Evolutionary conservation across 2,888 invertebrate species (phyloP), one percentile per base, ranked within the genome.

Genomic region (Darwinula stevensoni): DNA sequence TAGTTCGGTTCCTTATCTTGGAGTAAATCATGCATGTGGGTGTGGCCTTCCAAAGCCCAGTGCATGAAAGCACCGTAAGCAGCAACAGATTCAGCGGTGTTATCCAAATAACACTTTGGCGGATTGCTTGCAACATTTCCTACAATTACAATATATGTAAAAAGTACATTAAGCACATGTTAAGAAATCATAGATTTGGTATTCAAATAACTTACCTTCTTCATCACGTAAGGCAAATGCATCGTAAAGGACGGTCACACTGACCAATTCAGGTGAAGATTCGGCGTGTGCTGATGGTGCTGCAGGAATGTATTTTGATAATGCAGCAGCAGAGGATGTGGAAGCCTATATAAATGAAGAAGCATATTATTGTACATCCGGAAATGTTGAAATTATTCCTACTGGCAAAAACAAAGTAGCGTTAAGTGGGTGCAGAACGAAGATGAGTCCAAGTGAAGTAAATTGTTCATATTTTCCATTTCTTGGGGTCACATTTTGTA

Each of bases 1-100:
- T 22, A 22, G 22, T 22, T 22, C 22, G 22, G 22, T 22, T 22
- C 22, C 22, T 22, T 22, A 22, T 22, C 22, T 22, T 22, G 22
- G 22, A 22, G 22, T 22, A 22, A 22, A 22, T 22, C 22, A 22
- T 22, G 22, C 22, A 22, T 22, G 22, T 22, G 22, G 22, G 22
- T 22, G 22, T 22, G 22, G 22, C 22, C 22, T 22, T 22, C 22
- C 22, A 22, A 22, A 22, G 22, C 22, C 22, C 22, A 22, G 22
- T 22, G 22, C 22, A 22, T 22, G 22, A 22, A 22, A 22, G 22
- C 22, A 22, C 22, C 22, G 22, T 22, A 22, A 22, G 22, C 22
- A 22, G 22, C 22, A 22, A 22, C 22, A 22, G 22, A 22, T 22
- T 22, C 22, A 22, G 22, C 22, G 22, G 22, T 22, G 22, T 22